Percentiles rank a stretch among this genome's conserved stretches.
phyloP scores from a whole-genome alignment of 1,140 invertebrate genomes.

The Pseudobourletiella spinata region DNA sequence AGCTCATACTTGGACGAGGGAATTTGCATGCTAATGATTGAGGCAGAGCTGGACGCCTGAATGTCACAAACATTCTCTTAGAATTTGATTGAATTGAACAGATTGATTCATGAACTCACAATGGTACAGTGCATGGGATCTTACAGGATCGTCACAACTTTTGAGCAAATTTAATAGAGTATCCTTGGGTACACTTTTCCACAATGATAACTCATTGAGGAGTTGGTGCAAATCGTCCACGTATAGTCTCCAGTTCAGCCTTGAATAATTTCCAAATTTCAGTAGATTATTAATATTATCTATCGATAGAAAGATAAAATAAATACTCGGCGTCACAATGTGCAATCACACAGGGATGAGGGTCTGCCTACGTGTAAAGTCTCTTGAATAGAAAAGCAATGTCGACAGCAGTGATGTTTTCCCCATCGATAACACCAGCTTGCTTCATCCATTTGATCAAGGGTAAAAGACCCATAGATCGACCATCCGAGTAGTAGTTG shows the following conservation, averaged over 20 bases:
- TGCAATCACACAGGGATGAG: background rate
- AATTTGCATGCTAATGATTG: background rate
- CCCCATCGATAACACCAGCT: background rate
- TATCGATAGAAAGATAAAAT: background rate
- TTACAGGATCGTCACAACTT: background rate
- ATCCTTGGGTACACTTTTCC: background rate
- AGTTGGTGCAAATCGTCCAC: background rate
- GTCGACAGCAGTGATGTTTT: background rate
- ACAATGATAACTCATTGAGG: background rate
- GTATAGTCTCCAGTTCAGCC: background rate
- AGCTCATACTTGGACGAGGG: background rate
- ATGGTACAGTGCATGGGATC: background rate
- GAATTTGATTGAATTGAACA: too few relatives aligned
- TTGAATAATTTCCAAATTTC: too few relatives aligned
- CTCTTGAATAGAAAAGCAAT: background rate
- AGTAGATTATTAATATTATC: too few relatives aligned
- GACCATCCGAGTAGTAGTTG: slow-evolving; percentile 3
- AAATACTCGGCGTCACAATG: background rate
- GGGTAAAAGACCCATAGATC: background rate
- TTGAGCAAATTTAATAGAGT: background rate
- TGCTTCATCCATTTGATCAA: slow-evolving; percentile 5
- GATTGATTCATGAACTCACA: background rate
- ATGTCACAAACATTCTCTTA: background rate
- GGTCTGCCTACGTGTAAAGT: background rate
- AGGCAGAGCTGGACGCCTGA: background rate